phyloP scores from a whole-genome alignment of 2,113 vertebrate genomes.

The Lagopus leucura region DNA sequence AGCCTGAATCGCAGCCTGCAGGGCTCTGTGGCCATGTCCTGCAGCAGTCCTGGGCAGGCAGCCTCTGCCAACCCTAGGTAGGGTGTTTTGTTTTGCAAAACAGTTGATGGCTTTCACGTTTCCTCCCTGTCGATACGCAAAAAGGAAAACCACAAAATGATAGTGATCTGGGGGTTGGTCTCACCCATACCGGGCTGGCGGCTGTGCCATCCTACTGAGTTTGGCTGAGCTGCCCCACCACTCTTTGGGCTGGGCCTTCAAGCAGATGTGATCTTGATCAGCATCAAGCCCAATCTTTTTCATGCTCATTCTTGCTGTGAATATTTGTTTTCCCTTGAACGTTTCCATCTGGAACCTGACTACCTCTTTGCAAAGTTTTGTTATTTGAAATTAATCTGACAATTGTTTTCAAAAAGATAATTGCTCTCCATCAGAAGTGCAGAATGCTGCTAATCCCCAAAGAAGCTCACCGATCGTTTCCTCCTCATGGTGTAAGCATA shows the following conservation, averaged over 20 bases:
- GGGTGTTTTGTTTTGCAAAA: slow-evolving; percentile 53
- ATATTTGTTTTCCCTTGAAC: slow-evolving; percentile 6
- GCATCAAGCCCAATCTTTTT: slow-evolving; percentile 43
- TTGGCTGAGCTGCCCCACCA: slow-evolving; percentile 17
- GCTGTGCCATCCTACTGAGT: slow-evolving; percentile 34
- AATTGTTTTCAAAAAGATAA: neutral
- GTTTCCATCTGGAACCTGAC: neutral
- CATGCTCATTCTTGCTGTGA: slow-evolving; percentile 63
- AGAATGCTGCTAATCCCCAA: neutral
- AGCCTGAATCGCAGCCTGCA: neutral
- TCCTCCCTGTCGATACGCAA: neutral
- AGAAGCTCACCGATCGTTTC: neutral
- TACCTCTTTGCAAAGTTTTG: neutral
- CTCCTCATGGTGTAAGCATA: neutral
- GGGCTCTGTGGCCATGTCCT: slow-evolving; percentile 56
- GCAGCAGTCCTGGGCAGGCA: neutral
- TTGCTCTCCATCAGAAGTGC: neutral
- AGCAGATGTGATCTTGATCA: slow-evolving; percentile 66
- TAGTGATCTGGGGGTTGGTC: slow-evolving; percentile 53
- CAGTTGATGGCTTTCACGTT: slow-evolving; percentile 14
- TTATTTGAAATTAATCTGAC: neutral
- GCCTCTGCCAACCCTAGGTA: neutral
- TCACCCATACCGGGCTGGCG: neutral
- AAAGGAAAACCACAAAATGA: slow-evolving; percentile 58
- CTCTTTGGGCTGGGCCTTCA: slow-evolving; percentile 39